Base-by-base conservation (phyloP, 37 sponge, comb jelly and placozoan species). In the Theonella swinhoei region DNA sequence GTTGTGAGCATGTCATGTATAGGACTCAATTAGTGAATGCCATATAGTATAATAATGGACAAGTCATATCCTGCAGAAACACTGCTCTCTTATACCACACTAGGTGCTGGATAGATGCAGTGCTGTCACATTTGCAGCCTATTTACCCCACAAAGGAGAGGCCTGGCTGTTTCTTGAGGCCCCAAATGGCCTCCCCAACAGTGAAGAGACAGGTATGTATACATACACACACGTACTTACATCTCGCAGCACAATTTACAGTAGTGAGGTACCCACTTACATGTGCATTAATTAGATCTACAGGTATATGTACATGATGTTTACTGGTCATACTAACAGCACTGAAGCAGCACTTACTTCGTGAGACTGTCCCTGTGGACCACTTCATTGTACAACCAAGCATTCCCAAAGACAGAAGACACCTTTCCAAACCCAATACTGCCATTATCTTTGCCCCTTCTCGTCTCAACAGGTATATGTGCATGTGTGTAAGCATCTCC, bases 151-250 rank as follows among this genome's bases (percentile, higher is more conserved):
- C 39, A 84, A 89, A 5, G 85, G 79, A 3, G 86, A 83, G 70
- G 92, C 95, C 17, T 87, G 81, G 78, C 83, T 95, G 74, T 88
- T 95, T 74, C 36, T 95, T 8, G 95, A 95, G 70, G 90, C 92
- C 39, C 92, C 92, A 26, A 69, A 86, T 64, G 95, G 92, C 17
- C 76, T 88, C 35, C 90, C 88, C 4, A 67, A 42, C 67, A 79
- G 39, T 33, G 90, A 89, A 30, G 61, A 89, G 68, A 54, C 80
- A 77, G 91, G 94, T 89, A 65, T 26, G 66, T 25, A 42, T 42
- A 42, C 3, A n/a, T n/a, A n/a, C n/a, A n/a, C n/a, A n/a, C n/a
- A n/a, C n/a, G n/a, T n/a, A n/a, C n/a, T n/a, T 24, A 23, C 67
- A n/a, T 66, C 67, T 66, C 31, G 7, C 67, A n/a, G 8, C n/a